Evolutionary conservation across 2,888 invertebrate genomes (phyloP).

Genomic region (Gortyna flavago): DNA sequence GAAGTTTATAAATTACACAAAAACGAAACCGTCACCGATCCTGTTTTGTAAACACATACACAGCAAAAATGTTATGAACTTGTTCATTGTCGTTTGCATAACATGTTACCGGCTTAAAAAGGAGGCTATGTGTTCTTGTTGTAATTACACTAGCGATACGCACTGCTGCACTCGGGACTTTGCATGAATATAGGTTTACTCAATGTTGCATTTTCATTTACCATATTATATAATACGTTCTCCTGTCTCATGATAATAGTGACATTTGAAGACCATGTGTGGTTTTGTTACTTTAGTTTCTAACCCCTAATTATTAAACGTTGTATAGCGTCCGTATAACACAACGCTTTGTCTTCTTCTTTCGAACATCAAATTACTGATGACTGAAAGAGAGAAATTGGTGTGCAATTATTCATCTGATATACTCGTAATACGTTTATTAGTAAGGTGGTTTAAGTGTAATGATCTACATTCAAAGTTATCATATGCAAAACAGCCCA

Average conservation of each 20-base stretch:
- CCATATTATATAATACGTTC: neutral
- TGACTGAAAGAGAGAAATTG: no score
- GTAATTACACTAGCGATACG: slow-evolving; percentile 37
- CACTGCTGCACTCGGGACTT: slow-evolving; percentile 16
- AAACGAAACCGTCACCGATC: slow-evolving; percentile 13
- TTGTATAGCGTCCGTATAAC: no score
- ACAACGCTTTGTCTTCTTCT: no score
- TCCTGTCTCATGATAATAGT: no score
- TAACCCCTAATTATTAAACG: no score
- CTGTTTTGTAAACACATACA: slow-evolving; percentile 29
- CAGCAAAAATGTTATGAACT: slow-evolving; percentile 31
- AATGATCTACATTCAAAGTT: neutral
- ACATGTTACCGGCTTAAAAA: slow-evolving; percentile 37
- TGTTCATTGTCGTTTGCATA: slow-evolving; percentile 48
- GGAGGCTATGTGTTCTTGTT: slow-evolving; percentile 36
- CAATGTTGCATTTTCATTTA: slow-evolving; percentile 16
- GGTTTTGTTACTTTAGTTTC: neutral
- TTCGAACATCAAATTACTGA: no score
- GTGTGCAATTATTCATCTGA: no score
- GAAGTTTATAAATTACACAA: slow-evolving; percentile 10
- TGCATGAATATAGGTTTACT: neutral
- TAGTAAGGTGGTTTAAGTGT: no score
- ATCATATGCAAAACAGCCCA: neutral
- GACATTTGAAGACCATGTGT: neutral
- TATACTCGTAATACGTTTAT: no score